Base-by-base conservation (phyloP, 2,113 vertebrate genomes). In the Engystomops pustulosus region DNA sequence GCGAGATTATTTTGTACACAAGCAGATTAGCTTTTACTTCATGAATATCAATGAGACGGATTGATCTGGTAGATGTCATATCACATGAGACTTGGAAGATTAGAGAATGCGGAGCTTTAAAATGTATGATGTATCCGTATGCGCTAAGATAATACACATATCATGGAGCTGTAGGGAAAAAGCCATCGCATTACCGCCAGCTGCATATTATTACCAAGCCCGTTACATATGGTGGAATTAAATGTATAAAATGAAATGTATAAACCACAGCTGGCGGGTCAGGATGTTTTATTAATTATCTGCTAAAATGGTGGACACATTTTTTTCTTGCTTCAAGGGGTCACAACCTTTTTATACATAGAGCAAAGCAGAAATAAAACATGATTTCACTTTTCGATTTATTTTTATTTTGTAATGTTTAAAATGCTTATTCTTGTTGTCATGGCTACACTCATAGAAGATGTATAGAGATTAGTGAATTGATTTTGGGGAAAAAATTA, bases 41-140 rank as follows among this genome's bases (percentile, higher is more conserved):
- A 55, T 77, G 74, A 55, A 77, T 77, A 55, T 77, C 47, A 77
- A 55, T 77, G 74, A 77, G 47, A 23, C 32, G 18, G 51, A n/a
- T 23, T 10, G 44, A 45, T 45, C 49, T 20, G 18, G 8, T 27
- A 72, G 69, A 72, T 27, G 25, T 45, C 23, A 38, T 49, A 55
- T 77, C 49, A 77, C 74, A 55, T 55, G 74, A 77, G 74, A 77
- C 5, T 51, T 14, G 9, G 10, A 18, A 55, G 41, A 55, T 77
- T 34, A 55, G 30, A 77, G 11, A n/a, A 77, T 77, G 32, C 14
- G 55, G 36, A 55, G 36, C 23, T 79, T 38, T 45, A 60, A 44
- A 79, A 62, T 44, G 23, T 62, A 62, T 27, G 18, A 44, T 30
- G 23, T 55, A 77, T 23, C 20, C 8, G 10, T n/a, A n/a, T 12